A percentile compares a stretch with the other conserved stretches of the same genome.
phyloP scores from a whole-genome alignment of 2,113 vertebrate species.

The Chitala chitala region DNA sequence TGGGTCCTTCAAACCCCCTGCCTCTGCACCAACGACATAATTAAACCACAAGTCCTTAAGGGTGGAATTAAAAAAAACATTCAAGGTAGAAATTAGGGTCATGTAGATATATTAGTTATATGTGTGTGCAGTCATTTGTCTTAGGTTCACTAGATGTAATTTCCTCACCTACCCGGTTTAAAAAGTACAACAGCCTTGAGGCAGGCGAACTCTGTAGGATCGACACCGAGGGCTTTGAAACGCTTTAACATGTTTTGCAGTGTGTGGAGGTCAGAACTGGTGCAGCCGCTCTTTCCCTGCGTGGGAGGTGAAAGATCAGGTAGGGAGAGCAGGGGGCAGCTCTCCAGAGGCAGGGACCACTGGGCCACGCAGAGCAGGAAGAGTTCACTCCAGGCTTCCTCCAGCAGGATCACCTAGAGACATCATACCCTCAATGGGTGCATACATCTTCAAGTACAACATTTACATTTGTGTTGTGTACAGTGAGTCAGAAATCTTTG shows the following conservation, averaged over 20 bases:
- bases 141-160: neutral
- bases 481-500: too few relatives aligned
- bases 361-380: conserved; percentile 95
- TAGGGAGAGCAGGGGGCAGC: conserved; percentile 80
- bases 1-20: conserved; percentile 85
- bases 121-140: neutral
- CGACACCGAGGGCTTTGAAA: conserved; percentile 78
- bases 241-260: conserved; percentile 85
- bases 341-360: conserved; percentile 93
- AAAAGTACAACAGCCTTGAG: conserved; percentile 95
- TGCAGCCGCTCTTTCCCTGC: conserved; percentile 68
- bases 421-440: too few relatives aligned
- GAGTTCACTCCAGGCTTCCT: conserved; percentile 95
- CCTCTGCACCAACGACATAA: conserved; percentile 65
- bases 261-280: conserved; percentile 62
- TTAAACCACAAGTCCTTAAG: neutral
- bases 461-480: neutral
- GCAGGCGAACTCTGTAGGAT: conserved; percentile 94
- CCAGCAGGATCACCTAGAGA: conserved; percentile 87
- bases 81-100: too few relatives aligned
- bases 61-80: neutral
- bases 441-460: too few relatives aligned
- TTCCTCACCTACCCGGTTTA: conserved; percentile 77
- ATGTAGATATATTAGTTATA: neutral
- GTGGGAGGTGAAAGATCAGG: conserved; percentile 64